These are phyloP conservation scores for Archips crataeganus DNA, from an alignment of 2,888 invertebrate genomes.

Conservation along the genomic window DNA sequence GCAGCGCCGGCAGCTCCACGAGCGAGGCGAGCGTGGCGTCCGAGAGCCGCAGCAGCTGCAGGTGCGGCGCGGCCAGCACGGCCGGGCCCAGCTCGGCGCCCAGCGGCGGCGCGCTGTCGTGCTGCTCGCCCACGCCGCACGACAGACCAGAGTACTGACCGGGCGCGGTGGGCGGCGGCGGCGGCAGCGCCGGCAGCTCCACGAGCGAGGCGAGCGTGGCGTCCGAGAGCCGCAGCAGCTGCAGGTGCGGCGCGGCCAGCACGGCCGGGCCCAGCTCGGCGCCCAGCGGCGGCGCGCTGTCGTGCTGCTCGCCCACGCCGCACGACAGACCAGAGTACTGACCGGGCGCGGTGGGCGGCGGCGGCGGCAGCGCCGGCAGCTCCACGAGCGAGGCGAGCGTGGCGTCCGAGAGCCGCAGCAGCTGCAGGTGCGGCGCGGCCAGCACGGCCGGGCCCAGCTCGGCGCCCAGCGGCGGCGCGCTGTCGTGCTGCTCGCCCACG, in stretches of 20 bases:
- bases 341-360: constrained; percentile 61
- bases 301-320: constrained; percentile 59
- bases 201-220: constrained; percentile 94
- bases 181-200: constrained; percentile 93
- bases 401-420: constrained; percentile 93
- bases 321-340: constrained; percentile 2
- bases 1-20: constrained; percentile 94
- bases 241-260: constrained; percentile 93
- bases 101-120: constrained; percentile 89
- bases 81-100: constrained; percentile 91
- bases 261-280: constrained; percentile 92
- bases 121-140: background rate
- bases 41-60: constrained; percentile 94
- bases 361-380: constrained; percentile 91
- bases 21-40: constrained; percentile 94
- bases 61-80: constrained; percentile 93
- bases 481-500: constrained; percentile 78
- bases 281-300: constrained; percentile 89
- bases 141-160: constrained; percentile 48
- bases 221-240: constrained; percentile 94
- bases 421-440: constrained; percentile 92
- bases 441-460: constrained; percentile 94
- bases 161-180: constrained; percentile 62
- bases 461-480: constrained; percentile 87
- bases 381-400: constrained; percentile 96